phyloP scores from a whole-genome alignment of 2,888 invertebrate species.

The Timandra comae region DNA sequence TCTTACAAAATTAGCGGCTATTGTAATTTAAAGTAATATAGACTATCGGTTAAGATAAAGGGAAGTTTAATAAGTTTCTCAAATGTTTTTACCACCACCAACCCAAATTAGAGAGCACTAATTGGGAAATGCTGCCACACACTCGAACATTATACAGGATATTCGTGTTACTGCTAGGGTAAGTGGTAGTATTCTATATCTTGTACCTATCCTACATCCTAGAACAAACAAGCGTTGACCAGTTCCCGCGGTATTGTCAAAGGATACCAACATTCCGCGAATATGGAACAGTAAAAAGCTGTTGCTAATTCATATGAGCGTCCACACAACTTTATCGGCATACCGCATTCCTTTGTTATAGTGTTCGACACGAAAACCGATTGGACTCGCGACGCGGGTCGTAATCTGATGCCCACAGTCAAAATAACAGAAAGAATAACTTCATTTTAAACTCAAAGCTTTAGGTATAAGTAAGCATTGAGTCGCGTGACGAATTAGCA shows the following conservation, averaged over 20 bases:
- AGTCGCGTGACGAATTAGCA: no score
- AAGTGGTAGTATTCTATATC: no score
- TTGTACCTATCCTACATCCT: slow-evolving; percentile 3
- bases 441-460: not conserved
- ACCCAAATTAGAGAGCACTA: no score
- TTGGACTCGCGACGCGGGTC: slow-evolving; percentile 30
- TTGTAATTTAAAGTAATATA: no score
- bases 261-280: slow-evolving; percentile 19
- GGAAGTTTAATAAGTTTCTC: no score
- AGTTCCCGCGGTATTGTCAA: slow-evolving; percentile 17
- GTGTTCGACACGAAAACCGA: slow-evolving; percentile 46
- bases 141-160: no score
- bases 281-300: slow-evolving; percentile 14
- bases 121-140: no score
- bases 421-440: slow-evolving; percentile 25
- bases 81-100: no score
- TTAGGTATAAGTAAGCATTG: no score
- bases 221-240: slow-evolving; percentile 12
- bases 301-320: slow-evolving; percentile 10
- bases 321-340: slow-evolving; percentile 28
- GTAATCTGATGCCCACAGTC: slow-evolving; percentile 39
- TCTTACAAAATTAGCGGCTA: no score
- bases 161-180: no score
- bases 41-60: no score
- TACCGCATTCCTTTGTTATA: slow-evolving; percentile 37